Evolutionary conservation across 2,113 vertebrate species (phyloP).

Genomic region (Vicugna pacos): DNA sequence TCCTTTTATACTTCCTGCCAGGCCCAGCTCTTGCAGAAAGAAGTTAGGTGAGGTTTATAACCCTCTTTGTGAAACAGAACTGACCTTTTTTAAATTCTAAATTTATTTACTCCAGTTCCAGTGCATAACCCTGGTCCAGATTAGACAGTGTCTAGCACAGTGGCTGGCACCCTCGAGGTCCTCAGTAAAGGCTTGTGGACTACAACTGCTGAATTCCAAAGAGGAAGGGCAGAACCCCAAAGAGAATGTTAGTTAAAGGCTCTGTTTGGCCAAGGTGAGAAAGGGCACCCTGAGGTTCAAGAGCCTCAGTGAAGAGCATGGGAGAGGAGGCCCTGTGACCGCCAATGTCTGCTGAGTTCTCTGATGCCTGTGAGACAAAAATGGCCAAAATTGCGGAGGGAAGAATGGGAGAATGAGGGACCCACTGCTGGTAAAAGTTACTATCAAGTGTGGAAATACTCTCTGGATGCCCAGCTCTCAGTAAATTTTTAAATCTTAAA

Average conservation of each 20-base stretch:
- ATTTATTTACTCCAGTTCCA: neutral
- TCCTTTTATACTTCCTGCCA: neutral
- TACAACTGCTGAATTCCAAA: neutral
- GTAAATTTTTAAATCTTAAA: neutral
- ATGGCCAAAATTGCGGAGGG: neutral
- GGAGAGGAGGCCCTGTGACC: rapidly evolving
- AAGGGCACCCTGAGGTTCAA: neutral
- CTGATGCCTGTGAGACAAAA: neutral
- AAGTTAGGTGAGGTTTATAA: neutral
- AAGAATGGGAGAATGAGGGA: neutral
- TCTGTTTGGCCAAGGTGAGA: neutral
- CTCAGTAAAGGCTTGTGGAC: neutral
- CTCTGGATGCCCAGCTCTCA: neutral
- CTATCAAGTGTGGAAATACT: neutral
- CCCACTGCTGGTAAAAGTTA: neutral
- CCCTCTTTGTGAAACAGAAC: neutral
- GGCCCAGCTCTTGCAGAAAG: neutral
- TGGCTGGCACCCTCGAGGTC: neutral
- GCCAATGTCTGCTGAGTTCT: neutral
- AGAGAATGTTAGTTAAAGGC: neutral
- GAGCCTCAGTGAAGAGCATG: neutral
- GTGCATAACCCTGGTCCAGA: neutral
- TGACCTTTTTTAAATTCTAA: conserved; percentile 1
- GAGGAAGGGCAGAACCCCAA: neutral
- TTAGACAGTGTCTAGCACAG: neutral